These are phyloP conservation scores for Rhagonycha fulva DNA, from an alignment of 2,888 invertebrate species.

Conservation along the genomic window DNA sequence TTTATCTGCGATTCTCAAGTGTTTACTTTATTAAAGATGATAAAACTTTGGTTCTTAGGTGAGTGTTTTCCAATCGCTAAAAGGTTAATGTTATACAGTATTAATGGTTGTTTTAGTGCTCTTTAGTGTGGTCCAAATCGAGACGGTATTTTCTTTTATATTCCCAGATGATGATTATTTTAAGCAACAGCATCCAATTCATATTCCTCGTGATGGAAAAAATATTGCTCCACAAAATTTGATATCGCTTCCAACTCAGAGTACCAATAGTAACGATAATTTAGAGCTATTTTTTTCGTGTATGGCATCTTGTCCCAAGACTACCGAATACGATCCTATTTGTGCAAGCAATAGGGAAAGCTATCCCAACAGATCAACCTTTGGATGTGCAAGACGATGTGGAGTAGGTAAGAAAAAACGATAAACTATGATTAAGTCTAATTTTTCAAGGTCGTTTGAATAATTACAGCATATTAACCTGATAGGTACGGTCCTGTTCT, in stretches of 20 bases:
- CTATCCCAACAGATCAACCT: constrained; percentile 50
- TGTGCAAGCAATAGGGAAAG: constrained; percentile 54
- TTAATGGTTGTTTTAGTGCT: not conserved
- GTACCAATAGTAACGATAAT: not conserved
- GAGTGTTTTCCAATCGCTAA: not conserved
- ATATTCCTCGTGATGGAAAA: not conserved
- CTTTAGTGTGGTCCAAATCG: not conserved
- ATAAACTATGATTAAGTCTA: not conserved
- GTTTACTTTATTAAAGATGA: not conserved
- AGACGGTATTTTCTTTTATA: not conserved
- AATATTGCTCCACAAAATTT: not conserved
- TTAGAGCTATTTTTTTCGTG: constrained; percentile 31
- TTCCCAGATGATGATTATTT: not conserved
- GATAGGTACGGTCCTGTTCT: no score
- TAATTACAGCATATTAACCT: no score
- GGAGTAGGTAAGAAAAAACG: constrained; percentile 53
- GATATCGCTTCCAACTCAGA: not conserved
- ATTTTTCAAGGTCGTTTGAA: not conserved
- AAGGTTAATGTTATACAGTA: not conserved
- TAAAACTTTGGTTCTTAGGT: not conserved
- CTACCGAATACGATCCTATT: constrained; percentile 56
- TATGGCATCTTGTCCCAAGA: constrained; percentile 45
- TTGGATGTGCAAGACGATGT: constrained; percentile 54
- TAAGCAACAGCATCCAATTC: not conserved
- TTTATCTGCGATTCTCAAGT: not conserved